Conservation (phyloP, 2,888 invertebrate species). For the Acleris holmiana region DNA sequence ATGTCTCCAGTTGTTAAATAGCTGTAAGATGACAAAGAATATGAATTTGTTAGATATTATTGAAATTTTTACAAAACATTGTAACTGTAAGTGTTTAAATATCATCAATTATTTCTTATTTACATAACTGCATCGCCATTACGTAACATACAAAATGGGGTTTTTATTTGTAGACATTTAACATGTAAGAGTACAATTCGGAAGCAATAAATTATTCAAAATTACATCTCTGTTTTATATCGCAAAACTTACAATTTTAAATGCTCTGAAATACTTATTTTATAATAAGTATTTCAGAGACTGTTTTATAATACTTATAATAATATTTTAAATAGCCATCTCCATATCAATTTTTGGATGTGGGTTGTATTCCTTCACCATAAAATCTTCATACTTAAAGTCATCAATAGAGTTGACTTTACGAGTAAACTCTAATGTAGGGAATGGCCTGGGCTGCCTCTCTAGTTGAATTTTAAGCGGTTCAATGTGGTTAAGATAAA, state of each 20-base stretch:
- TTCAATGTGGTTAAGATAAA: conserved; percentile 95
- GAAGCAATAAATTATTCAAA: conserved; percentile 49
- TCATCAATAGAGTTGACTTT: conserved; percentile 92
- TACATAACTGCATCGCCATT: conserved; percentile 67
- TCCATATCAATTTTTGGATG: conserved; percentile 96
- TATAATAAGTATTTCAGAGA: neutral
- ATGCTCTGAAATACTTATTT: neutral
- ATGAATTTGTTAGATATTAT: conserved; percentile 68
- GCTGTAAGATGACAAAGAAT: conserved; percentile 59
- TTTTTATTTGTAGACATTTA: conserved; percentile 57
- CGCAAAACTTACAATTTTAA: neutral
- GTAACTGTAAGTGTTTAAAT: conserved; percentile 54
- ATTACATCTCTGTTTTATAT: conserved; percentile 38
- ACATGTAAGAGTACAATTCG: conserved; percentile 52
- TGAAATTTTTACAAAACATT: conserved; percentile 61
- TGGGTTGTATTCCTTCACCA: conserved; percentile 92
- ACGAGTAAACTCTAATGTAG: conserved; percentile 90
- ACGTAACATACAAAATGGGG: conserved; percentile 52
- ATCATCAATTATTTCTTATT: conserved; percentile 50
- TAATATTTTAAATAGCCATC: conserved; percentile 90
- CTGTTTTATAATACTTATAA: neutral
- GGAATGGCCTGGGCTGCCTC: conserved; percentile 92
- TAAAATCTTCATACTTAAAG: conserved; percentile 94
- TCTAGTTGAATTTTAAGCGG: conserved; percentile 91
- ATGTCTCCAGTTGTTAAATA: conserved; percentile 53